Percentiles rank a stretch among this genome's conserved stretches.
Evolutionary conservation across 2,888 invertebrate genomes (phyloP).

Genomic region (Lasiommata megera): DNA sequence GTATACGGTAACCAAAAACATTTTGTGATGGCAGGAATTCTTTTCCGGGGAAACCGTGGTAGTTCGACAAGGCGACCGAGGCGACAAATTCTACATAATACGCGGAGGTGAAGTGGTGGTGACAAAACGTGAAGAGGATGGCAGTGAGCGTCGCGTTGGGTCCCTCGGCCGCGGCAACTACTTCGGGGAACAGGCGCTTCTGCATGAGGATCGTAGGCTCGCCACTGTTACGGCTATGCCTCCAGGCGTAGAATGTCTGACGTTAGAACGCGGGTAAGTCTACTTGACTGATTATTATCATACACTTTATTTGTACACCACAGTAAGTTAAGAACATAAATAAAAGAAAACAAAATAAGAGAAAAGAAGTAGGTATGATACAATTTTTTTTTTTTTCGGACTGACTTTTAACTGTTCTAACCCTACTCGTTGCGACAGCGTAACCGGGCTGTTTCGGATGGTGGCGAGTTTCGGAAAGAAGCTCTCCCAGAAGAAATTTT

Average conservation of each 20-base stretch:
- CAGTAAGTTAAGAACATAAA: too few species aligned
- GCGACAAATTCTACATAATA: slow-evolving; percentile 95
- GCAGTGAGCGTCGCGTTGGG: slow-evolving; percentile 85
- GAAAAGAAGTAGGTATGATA: too few species aligned
- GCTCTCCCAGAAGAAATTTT: too few species aligned
- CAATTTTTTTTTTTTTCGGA: too few species aligned
- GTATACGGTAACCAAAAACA: neutral
- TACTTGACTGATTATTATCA: too few species aligned
- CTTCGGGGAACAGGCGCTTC: slow-evolving; percentile 93
- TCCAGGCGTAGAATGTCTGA: slow-evolving; percentile 92
- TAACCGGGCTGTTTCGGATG: too few species aligned
- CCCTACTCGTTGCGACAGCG: too few species aligned
- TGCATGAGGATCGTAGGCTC: slow-evolving; percentile 92
- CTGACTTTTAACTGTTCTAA: too few species aligned
- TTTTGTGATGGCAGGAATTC: slow-evolving; percentile 82
- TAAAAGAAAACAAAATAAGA: too few species aligned
- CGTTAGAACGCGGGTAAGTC: slow-evolving; percentile 89
- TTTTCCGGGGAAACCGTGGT: slow-evolving; percentile 90
- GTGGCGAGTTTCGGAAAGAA: too few species aligned
- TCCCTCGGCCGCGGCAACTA: slow-evolving; percentile 89
- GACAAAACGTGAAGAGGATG: slow-evolving; percentile 83
- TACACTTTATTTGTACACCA: too few species aligned
- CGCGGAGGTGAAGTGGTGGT: slow-evolving; percentile 90
- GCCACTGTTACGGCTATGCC: slow-evolving; percentile 94
- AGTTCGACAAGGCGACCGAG: slow-evolving; percentile 91